A percentile compares a stretch with the other conserved stretches of the same genome.
Conservation (phyloP, 2,113 vertebrate genomes). For the Poeciliopsis occidentalis region DNA sequence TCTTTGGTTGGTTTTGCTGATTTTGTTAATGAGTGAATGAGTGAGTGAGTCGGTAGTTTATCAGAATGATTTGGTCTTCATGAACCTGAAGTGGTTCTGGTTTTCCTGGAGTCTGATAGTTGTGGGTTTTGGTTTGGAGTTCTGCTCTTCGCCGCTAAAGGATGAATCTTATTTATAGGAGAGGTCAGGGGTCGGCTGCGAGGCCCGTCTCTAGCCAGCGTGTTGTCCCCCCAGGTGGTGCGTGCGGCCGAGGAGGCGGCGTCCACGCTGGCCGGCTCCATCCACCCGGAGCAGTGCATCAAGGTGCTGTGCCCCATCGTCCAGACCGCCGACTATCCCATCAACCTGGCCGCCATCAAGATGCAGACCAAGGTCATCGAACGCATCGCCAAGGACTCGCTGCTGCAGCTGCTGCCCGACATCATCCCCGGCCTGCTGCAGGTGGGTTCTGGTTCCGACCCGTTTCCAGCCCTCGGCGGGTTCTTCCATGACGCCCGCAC, state of each 20-base stretch:
- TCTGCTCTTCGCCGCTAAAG: too few relatives aligned
- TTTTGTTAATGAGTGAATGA: too few relatives aligned
- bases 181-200: too few relatives aligned
- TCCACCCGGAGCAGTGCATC: slow-evolving; percentile 98
- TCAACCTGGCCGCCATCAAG: slow-evolving; percentile 98
- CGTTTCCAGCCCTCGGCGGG: background rate
- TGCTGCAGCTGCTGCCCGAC: slow-evolving; percentile 91
- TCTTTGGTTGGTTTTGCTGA: too few relatives aligned
- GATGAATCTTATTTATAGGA: too few relatives aligned
- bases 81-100: too few relatives aligned
- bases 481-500: slow-evolving; percentile 2
- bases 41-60: too few relatives aligned
- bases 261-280: slow-evolving; percentile 91
- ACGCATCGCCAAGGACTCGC: slow-evolving; percentile 91
- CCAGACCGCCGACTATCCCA: slow-evolving; percentile 98
- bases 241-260: slow-evolving; percentile 96
- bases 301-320: slow-evolving; percentile 98
- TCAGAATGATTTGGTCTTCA: too few relatives aligned
- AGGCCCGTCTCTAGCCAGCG: too few relatives aligned
- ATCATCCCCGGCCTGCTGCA: slow-evolving; percentile 97
- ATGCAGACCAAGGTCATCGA: slow-evolving; percentile 99
- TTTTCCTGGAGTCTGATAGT: too few relatives aligned
- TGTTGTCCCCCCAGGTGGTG: slow-evolving; percentile 84
- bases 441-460: slow-evolving; percentile 69
- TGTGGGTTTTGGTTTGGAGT: too few relatives aligned